These are phyloP conservation scores for Tetramorium simillimum DNA, from an alignment of 1,140 invertebrate species.

Conservation along the genomic window DNA sequence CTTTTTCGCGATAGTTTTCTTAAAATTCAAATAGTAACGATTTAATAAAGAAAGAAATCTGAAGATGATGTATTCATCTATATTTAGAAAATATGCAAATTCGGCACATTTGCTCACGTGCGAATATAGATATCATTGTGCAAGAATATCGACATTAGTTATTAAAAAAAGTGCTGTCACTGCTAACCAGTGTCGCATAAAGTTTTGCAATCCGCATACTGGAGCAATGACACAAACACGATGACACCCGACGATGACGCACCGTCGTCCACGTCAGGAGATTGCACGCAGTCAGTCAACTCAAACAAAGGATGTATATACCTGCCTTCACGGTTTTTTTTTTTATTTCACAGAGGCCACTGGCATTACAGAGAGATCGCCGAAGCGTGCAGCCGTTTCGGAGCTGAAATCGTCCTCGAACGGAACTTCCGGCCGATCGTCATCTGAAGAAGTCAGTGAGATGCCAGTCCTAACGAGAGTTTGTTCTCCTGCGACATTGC, in stretches of 20 bases:
- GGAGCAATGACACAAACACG: slow-evolving; percentile 51
- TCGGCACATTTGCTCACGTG: background rate
- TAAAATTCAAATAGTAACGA: background rate
- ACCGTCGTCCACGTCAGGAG: slow-evolving; percentile 37
- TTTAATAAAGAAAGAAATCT: background rate
- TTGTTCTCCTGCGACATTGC: slow-evolving; percentile 72
- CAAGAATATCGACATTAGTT: background rate
- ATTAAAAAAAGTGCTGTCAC: slow-evolving; percentile 46
- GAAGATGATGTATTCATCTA: background rate
- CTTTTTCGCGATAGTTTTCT: background rate
- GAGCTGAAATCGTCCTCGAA: slow-evolving; percentile 62
- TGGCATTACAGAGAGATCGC: slow-evolving; percentile 66
- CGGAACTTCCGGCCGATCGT: slow-evolving; percentile 30
- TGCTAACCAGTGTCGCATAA: slow-evolving; percentile 2
- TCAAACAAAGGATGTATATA: slow-evolving; percentile 58
- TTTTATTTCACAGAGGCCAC: slow-evolving; percentile 62
- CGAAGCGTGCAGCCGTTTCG: slow-evolving; percentile 64
- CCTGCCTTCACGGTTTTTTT: slow-evolving; percentile 35
- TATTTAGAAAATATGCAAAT: background rate
- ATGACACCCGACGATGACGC: slow-evolving; percentile 46
- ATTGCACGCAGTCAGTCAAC: slow-evolving; percentile 46
- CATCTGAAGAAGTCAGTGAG: slow-evolving; percentile 30
- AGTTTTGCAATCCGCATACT: slow-evolving; percentile 60
- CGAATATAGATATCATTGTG: slow-evolving; percentile 15
- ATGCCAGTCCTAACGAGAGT: slow-evolving; percentile 75